Base-by-base conservation (phyloP, 2,888 invertebrate species). In the Strigamia transsilvanica region DNA sequence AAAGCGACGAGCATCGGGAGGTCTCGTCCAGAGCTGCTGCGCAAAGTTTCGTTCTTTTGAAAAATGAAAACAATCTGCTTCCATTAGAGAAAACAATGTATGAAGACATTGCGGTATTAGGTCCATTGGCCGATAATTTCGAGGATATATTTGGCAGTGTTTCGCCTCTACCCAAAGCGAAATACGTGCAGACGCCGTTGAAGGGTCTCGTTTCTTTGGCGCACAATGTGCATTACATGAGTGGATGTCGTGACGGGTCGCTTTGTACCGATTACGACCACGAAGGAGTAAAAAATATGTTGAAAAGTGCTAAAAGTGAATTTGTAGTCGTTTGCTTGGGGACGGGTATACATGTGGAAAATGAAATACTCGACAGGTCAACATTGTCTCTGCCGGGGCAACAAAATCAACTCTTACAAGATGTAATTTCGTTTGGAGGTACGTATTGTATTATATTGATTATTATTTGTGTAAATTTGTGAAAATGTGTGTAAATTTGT, bases 301-400 rank as follows among this genome's bases (percentile, higher is more conserved):
- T 82, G 23, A 12, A 38, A 10, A 77, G 38, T 23, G 32, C 82
- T 23, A 80, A 82, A 42, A 34, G 9, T 15, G 6, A 77, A 23
- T 77, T 83, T n/a, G 80, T 83, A 38, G 79, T 83, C 27, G 82
- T 83, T n/a, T 82, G 82, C 42, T 51, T 83, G 15, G 83, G 83
- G 79, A 82, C 83, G 32, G 82, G 82, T 82, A 78, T 42, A 15
- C 23, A 38, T n/a, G 73, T 81, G 13, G 83, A 83, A 51, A 46
- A 80, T 46, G 83, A 83, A 82, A 80, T 46, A 13, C 82, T 80
- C 27, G 83, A 83, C 61, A 78, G 83, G 23, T 73, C 21, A 27
- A 80, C 82, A 21, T 27, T 83, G 61, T n/a, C 42, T 9, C 27
- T 83, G n/a, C 83, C 83, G 15, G 83, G 83, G n/a, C 56, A 80